A percentile compares a stretch with the other conserved stretches of the same genome.
These are phyloP conservation scores for Nicator chloris DNA, from an alignment of 2,113 vertebrate species.

Conservation along the genomic window DNA sequence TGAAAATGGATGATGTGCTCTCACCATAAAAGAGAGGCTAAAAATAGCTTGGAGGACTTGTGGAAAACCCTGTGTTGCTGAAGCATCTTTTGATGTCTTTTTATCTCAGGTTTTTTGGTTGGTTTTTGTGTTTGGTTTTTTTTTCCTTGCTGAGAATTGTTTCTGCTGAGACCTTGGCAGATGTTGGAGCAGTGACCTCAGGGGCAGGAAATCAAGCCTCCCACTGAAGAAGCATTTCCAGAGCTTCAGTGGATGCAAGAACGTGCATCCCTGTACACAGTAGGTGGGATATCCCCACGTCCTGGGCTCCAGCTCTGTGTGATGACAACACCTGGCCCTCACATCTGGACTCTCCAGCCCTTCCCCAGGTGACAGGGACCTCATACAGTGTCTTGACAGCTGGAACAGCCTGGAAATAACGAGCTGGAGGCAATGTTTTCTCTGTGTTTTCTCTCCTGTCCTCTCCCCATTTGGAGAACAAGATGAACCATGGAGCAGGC, in stretches of 20 bases:
- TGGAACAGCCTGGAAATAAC: not conserved
- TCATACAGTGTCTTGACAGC: not conserved
- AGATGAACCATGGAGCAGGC: not conserved
- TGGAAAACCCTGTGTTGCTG: not conserved
- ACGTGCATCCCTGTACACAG: not conserved
- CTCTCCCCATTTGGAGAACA: not conserved
- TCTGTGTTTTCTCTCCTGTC: not conserved
- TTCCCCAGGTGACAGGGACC: not conserved
- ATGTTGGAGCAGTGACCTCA: not conserved
- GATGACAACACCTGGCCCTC: not conserved
- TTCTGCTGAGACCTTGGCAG: not conserved
- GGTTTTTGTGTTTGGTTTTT: too few relatives aligned
- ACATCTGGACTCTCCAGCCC: not conserved
- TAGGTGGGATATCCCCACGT: too few relatives aligned
- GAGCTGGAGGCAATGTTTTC: not conserved
- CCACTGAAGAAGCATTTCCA: not conserved
- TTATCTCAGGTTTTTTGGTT: not conserved
- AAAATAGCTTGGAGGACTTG: not conserved
- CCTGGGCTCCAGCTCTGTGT: fast-evolving
- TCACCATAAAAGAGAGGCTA: not conserved
- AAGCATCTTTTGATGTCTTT: not conserved
- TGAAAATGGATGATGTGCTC: not conserved
- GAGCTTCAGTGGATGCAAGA: not conserved
- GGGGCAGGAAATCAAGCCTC: not conserved
- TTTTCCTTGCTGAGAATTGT: not conserved